Conservation (phyloP, 2,888 invertebrate species). For the Abrostola triplasia region DNA sequence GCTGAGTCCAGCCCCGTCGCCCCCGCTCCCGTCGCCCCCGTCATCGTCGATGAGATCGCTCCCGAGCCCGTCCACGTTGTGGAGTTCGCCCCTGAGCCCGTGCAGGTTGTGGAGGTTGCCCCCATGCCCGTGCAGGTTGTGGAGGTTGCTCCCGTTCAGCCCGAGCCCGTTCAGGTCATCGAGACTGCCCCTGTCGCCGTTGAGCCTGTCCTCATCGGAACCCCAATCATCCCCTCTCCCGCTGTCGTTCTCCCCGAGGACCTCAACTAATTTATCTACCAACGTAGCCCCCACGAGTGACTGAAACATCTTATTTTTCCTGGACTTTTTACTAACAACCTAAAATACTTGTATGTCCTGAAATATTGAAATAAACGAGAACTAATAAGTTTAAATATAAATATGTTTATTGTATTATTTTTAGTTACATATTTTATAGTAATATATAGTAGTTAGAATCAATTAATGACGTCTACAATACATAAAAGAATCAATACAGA, state of each 20-base stretch:
- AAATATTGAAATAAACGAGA: too few species aligned
- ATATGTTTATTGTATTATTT: too few species aligned
- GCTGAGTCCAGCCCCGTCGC: constrained; percentile 33
- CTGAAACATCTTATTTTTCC: not conserved
- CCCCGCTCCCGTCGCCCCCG: constrained; percentile 14
- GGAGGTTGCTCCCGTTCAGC: constrained; percentile 36
- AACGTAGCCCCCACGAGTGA: not conserved
- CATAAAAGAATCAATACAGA: too few species aligned
- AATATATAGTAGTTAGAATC: too few species aligned
- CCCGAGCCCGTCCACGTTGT: constrained; percentile 36
- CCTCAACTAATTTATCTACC: constrained; percentile 49
- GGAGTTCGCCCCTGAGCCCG: constrained; percentile 15
- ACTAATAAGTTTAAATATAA: too few species aligned
- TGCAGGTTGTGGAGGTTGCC: constrained; percentile 18
- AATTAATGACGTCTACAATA: too few species aligned
- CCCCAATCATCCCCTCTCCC: constrained; percentile 56
- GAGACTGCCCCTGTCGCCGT: constrained; percentile 31
- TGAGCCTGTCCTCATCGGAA: constrained; percentile 50
- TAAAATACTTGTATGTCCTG: too few species aligned
- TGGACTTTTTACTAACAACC: not conserved
- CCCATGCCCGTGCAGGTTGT: constrained; percentile 40
- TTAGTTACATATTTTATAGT: too few species aligned
- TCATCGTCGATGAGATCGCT: constrained; percentile 27
- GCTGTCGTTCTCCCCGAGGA: constrained; percentile 53
- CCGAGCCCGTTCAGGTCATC: constrained; percentile 42